Percentiles rank a stretch among this genome's conserved stretches.
phyloP scores from a whole-genome alignment of 1,140 invertebrate genomes.

The Drosophila ohnishii region DNA sequence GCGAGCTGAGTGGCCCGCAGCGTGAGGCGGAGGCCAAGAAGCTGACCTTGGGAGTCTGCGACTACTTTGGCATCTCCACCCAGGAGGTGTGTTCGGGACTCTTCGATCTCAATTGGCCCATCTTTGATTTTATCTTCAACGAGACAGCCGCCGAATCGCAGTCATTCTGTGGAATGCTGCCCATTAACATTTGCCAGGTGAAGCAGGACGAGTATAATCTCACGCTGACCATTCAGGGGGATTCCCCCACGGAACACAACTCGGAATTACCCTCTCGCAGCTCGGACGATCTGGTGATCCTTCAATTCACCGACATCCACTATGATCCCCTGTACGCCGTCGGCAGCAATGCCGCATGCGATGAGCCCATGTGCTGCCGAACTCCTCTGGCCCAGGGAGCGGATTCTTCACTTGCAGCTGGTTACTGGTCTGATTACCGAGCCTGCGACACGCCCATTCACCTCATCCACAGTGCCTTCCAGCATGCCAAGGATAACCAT shows the following conservation, averaged over 20 bases:
- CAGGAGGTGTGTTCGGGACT: constrained; percentile 84
- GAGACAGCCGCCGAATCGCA: constrained; percentile 56
- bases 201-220: constrained; percentile 56
- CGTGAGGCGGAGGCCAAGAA: constrained; percentile 83
- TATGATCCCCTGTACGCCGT: constrained; percentile 89
- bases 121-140: constrained; percentile 61
- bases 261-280: constrained; percentile 36
- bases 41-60: constrained; percentile 69
- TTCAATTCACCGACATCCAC: constrained; percentile 93
- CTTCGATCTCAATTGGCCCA: constrained; percentile 80
- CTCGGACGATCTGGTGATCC: constrained; percentile 84
- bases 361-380: constrained; percentile 91
- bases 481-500: constrained; percentile 85
- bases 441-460: constrained; percentile 89
- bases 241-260: constrained; percentile 43
- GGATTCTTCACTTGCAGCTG: constrained; percentile 81
- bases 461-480: constrained; percentile 86
- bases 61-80: constrained; percentile 73
- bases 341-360: constrained; percentile 86
- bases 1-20: constrained; percentile 56
- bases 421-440: constrained; percentile 90
- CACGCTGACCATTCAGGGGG: constrained; percentile 49
- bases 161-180: constrained; percentile 69
- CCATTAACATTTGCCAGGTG: constrained; percentile 61
- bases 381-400: constrained; percentile 30